Conservation (phyloP, 1,140 invertebrate species). For the Helicoverpa armigera region DNA sequence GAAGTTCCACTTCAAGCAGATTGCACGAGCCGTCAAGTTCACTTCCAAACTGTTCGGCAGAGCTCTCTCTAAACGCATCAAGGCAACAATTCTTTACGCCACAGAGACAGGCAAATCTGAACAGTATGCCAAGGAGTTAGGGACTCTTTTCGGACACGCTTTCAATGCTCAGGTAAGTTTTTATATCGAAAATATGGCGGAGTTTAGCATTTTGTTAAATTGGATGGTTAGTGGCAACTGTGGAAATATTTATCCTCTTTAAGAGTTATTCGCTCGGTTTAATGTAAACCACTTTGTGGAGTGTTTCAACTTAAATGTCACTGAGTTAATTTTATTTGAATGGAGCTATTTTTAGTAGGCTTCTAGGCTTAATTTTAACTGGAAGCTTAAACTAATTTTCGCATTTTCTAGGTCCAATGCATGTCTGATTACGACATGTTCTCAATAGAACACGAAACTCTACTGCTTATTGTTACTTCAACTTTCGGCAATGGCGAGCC, state of each 20-base stretch:
- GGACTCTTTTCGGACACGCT: conserved; percentile 95
- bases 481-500: conserved; percentile 99
- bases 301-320: not conserved
- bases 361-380: too few species aligned
- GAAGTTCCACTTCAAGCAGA: conserved; percentile 98
- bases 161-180: conserved; percentile 95
- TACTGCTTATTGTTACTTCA: conserved; percentile 96
- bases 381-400: too few species aligned
- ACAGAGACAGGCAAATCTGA: conserved; percentile 98
- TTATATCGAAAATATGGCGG: not conserved
- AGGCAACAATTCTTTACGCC: conserved; percentile 97
- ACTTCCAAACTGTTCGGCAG: conserved; percentile 98
- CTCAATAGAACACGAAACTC: conserved; percentile 97
- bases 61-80: conserved; percentile 96
- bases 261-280: not conserved
- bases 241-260: not conserved
- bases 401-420: conserved; percentile 92
- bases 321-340: not conserved
- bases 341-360: not conserved
- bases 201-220: conserved; percentile 29
- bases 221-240: conserved; percentile 13
- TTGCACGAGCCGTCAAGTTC: conserved; percentile 98
- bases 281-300: not conserved
- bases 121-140: conserved; percentile 96
- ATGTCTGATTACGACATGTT: conserved; percentile 98